Conservation (phyloP, 2,888 invertebrate species). For the Dermolepida albohirtum region DNA sequence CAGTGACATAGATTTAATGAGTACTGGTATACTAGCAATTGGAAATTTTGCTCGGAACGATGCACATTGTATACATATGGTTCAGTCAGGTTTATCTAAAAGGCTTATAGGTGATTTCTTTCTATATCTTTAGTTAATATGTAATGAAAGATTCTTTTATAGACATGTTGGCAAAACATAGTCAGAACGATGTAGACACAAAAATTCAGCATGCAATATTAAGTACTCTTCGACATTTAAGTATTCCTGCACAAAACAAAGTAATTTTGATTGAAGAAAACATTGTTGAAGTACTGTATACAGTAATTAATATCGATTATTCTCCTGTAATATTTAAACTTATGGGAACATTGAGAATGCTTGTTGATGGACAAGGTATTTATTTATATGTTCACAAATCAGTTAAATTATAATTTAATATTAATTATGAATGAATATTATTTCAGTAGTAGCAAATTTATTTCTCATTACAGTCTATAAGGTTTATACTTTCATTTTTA, state of each 20-base stretch:
- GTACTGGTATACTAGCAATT: constrained; percentile 86
- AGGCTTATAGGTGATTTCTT: constrained; percentile 71
- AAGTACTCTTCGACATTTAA: constrained; percentile 83
- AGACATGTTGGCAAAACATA: constrained; percentile 68
- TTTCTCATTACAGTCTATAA: no score
- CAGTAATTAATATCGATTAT: constrained; percentile 74
- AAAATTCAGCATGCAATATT: constrained; percentile 78
- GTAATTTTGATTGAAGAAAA: constrained; percentile 77
- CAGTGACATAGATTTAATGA: constrained; percentile 78
- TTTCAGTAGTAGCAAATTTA: no score
- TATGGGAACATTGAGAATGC: constrained; percentile 86
- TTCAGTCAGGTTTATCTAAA: constrained; percentile 80
- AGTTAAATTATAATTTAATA: no score
- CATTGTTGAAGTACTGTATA: constrained; percentile 78
- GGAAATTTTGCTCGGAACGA: constrained; percentile 93
- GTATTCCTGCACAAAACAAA: constrained; percentile 82
- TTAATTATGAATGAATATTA: no score
- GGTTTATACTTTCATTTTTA: no score
- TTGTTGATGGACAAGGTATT: constrained; percentile 86
- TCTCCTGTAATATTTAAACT: constrained; percentile 88
- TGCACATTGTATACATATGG: constrained; percentile 85
- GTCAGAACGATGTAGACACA: constrained; percentile 72
- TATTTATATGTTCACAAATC: no score
- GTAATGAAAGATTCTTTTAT: constrained; percentile 41
- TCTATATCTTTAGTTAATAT: constrained; percentile 3